Conservation (phyloP, 2,888 invertebrate species). For the Scrobipalpa atriplicella region DNA sequence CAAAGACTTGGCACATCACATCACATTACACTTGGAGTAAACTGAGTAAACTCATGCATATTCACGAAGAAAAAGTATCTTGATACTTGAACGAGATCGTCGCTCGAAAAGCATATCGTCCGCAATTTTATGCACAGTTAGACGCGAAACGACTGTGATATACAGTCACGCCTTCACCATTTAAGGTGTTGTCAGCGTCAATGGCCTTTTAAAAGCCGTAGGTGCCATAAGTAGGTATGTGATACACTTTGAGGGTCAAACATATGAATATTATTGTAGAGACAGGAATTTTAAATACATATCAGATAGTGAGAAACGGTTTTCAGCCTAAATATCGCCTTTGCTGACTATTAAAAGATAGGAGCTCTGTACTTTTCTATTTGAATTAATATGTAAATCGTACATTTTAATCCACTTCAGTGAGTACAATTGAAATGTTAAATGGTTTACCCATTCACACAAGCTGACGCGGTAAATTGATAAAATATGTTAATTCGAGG, state of each 20-base stretch:
- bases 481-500: constrained; percentile 15
- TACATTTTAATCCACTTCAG: not conserved
- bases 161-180: not conserved
- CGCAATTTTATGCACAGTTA: constrained; percentile 16
- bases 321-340: too few species aligned
- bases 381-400: not conserved
- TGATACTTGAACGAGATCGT: constrained; percentile 15
- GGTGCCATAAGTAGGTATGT: too few species aligned
- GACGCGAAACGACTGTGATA: constrained; percentile 3
- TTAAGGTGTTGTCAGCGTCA: too few species aligned
- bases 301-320: too few species aligned
- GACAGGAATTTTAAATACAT: too few species aligned
- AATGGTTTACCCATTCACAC: not conserved
- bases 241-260: too few species aligned
- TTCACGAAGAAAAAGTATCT: constrained; percentile 19
- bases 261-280: too few species aligned
- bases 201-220: too few species aligned
- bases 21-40: constrained; percentile 14
- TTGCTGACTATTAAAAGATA: too few species aligned
- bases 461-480: not conserved
- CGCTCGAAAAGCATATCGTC: not conserved
- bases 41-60: constrained; percentile 7
- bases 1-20: not conserved
- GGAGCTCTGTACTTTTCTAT: too few species aligned
- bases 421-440: constrained; percentile 7